These are phyloP conservation scores for Aptenodytes forsteri DNA, from an alignment of 2,113 vertebrate genomes.

Conservation along the genomic window DNA sequence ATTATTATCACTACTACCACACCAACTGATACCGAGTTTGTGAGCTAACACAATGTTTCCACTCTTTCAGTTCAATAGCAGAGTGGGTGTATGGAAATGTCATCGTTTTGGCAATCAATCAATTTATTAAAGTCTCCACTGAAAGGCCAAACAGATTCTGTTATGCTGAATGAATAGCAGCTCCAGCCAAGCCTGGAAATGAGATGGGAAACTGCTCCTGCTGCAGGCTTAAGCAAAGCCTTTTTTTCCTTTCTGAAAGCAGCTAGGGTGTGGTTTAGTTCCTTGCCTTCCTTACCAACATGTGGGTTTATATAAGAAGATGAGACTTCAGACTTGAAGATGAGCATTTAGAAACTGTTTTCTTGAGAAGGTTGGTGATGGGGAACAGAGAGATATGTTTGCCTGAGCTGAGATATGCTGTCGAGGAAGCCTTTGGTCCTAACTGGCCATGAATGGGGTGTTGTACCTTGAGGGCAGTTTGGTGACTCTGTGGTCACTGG, in stretches of 20 bases:
- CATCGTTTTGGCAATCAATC: constrained; percentile 71
- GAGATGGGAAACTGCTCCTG: constrained; percentile 1
- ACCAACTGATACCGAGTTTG: constrained; percentile 6
- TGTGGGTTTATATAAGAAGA: neutral
- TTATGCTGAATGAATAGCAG: constrained; percentile 29
- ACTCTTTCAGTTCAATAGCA: constrained; percentile 55
- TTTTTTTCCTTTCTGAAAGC: neutral
- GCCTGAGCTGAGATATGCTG: neutral
- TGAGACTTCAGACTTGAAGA: neutral
- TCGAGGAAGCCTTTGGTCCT: neutral
- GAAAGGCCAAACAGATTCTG: constrained; percentile 51
- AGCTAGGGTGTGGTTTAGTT: constrained; percentile 1
- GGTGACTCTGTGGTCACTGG: neutral
- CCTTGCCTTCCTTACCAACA: neutral
- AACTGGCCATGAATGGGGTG: neutral
- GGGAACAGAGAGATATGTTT: neutral
- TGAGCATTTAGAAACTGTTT: neutral
- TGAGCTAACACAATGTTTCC: constrained; percentile 53
- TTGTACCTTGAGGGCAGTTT: neutral
- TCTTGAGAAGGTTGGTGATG: neutral
- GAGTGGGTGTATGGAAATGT: constrained; percentile 66
- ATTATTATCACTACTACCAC: constrained; percentile 34
- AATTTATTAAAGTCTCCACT: constrained; percentile 31
- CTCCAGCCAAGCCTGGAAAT: neutral
- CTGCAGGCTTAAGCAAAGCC: neutral